phyloP scores from a whole-genome alignment of 1,140 invertebrate genomes.

The Stratiolaelaps scimitus region DNA sequence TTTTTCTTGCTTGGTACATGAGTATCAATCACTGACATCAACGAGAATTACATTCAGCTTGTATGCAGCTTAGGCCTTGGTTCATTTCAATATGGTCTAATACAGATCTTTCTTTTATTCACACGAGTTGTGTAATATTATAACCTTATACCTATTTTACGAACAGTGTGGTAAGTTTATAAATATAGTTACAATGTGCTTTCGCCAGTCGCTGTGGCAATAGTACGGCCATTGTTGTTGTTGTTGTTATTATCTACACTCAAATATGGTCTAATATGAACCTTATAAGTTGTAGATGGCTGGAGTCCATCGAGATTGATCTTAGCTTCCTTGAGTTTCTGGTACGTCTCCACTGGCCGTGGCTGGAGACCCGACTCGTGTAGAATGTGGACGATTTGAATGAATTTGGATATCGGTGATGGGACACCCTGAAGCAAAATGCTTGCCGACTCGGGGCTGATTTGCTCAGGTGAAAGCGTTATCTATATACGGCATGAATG shows the following conservation, averaged over 20 bases:
- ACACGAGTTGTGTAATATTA: no score
- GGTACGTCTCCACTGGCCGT: slow-evolving; percentile 65
- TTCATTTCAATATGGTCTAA: no score
- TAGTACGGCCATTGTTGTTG: background rate
- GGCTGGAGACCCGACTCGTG: slow-evolving; percentile 54
- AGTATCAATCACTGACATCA: no score
- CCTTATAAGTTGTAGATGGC: slow-evolving; percentile 53
- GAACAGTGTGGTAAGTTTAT: no score
- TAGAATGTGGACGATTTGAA: slow-evolving; percentile 73
- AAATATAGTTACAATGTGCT: no score
- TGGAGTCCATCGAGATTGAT: slow-evolving; percentile 57
- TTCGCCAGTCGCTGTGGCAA: no score
- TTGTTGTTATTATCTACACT: slow-evolving; percentile 16
- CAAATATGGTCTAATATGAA: slow-evolving; percentile 7
- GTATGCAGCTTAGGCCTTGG: no score
- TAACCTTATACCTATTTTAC: no score
- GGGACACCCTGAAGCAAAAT: slow-evolving; percentile 64
- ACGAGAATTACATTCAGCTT: no score
- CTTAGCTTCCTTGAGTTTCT: slow-evolving; percentile 64
- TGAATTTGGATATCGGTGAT: slow-evolving; percentile 70
- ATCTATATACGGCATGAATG: slow-evolving; percentile 57
- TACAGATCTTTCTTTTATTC: no score
- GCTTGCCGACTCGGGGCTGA: slow-evolving; percentile 41
- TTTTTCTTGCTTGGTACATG: no score
- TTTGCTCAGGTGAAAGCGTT: slow-evolving; percentile 53